These are phyloP conservation scores for Maniola jurtina DNA, from an alignment of 1,140 invertebrate species.

Conservation along the genomic window DNA sequence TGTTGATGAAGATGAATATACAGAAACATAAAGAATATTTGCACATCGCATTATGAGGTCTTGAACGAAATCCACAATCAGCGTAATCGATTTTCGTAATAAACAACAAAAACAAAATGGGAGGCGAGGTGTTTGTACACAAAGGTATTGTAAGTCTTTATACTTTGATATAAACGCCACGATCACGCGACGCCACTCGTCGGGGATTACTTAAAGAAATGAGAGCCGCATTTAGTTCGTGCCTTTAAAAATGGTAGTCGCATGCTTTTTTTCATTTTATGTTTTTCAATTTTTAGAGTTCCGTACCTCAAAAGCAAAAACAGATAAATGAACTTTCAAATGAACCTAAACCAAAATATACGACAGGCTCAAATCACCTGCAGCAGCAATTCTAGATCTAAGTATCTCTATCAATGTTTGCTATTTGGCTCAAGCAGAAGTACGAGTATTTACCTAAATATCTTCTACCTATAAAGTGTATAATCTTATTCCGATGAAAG, in stretches of 20 bases:
- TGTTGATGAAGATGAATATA: no score
- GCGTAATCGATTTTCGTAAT: slow-evolving; percentile 2
- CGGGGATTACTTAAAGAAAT: slow-evolving; percentile 7
- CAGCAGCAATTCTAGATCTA: no score
- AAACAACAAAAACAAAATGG: background rate
- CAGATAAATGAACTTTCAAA: no score
- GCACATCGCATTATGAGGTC: background rate
- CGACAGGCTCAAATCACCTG: no score
- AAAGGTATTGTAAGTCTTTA: slow-evolving; percentile 13
- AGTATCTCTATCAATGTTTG: no score
- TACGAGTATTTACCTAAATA: background rate
- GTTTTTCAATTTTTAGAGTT: background rate
- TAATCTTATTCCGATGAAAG: background rate
- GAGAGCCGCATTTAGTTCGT: background rate
- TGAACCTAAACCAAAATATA: no score
- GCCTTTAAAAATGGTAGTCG: background rate
- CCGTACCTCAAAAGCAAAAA: no score
- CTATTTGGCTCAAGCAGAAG: no score
- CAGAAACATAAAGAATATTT: background rate
- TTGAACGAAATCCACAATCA: background rate
- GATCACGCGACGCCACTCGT: slow-evolving; percentile 4
- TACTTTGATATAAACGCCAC: slow-evolving; percentile 15
- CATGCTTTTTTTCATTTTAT: background rate
- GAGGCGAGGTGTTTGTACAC: background rate
- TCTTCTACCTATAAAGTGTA: background rate